These are phyloP conservation scores for Enteromius viviparus DNA, from an alignment of 2,797 vertebrate species.

Conservation along the genomic window DNA sequence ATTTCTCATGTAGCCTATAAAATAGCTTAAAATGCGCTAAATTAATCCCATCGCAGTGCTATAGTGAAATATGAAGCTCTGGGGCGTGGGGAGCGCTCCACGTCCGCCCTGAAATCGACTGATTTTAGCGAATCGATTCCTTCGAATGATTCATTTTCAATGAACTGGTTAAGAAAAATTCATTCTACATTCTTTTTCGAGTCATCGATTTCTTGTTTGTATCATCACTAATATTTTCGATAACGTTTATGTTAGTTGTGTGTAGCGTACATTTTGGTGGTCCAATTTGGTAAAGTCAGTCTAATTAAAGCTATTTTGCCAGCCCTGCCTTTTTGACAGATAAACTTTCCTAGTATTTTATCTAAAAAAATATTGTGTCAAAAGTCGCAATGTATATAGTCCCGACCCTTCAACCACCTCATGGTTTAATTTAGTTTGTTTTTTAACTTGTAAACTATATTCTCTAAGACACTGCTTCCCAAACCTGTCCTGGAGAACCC, in stretches of 20 bases:
- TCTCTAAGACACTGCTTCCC: no score
- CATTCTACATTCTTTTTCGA: neutral
- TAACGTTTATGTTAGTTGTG: neutral
- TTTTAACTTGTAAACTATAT: neutral
- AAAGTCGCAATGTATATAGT: neutral
- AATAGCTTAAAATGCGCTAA: neutral
- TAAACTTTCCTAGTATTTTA: neutral
- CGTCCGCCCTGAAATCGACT: neutral
- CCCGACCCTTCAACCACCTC: neutral
- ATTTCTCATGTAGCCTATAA: neutral
- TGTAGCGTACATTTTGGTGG: neutral
- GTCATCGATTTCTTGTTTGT: neutral
- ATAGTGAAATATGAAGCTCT: neutral
- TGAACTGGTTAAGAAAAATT: neutral
- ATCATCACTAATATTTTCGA: neutral
- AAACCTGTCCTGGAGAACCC: no score
- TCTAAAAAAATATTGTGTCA: neutral
- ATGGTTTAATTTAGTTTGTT: neutral
- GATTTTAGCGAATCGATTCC: conserved; percentile 14
- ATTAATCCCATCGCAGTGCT: neutral
- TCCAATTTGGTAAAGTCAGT: neutral
- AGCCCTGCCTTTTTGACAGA: neutral
- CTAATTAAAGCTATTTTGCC: no score
- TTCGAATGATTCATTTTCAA: neutral
- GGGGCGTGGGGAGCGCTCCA: neutral